Percentiles rank a stretch among this genome's conserved stretches.
phyloP scores from a whole-genome alignment of 2,113 vertebrate species.

The Copsychus sechellarum region DNA sequence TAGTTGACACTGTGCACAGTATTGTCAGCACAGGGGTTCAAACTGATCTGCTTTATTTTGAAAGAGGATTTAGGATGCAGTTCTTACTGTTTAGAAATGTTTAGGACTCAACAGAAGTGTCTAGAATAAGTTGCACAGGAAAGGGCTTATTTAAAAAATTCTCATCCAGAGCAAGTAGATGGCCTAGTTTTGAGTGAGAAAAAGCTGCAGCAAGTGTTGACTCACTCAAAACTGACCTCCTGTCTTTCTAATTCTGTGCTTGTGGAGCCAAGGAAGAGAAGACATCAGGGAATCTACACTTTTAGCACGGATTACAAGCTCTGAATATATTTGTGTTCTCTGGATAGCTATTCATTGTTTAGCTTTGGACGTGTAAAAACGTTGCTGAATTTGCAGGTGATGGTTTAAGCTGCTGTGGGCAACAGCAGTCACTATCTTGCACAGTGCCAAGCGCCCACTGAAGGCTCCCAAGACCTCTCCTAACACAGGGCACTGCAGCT shows the following conservation, averaged over 20 bases:
- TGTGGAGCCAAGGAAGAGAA: neutral
- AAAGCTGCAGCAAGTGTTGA: neutral
- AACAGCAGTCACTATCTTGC: neutral
- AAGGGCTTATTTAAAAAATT: neutral
- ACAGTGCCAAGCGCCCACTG: accelerated
- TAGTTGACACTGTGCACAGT: neutral
- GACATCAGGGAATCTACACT: neutral
- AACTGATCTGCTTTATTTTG: neutral
- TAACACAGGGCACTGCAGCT: neutral
- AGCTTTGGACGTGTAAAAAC: neutral
- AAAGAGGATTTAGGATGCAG: neutral
- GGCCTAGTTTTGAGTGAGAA: neutral
- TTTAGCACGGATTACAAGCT: neutral
- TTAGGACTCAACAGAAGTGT: neutral
- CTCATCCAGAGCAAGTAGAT: neutral
- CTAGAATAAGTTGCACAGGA: neutral
- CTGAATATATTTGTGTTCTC: neutral
- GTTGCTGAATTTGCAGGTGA: neutral
- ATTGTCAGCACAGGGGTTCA: neutral
- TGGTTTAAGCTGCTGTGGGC: neutral
- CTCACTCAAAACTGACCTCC: neutral
- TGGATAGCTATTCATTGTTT: neutral
- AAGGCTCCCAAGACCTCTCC: neutral
- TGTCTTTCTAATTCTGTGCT: neutral
- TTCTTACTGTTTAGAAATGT: neutral